Percentiles rank a stretch among this genome's conserved stretches.
These are phyloP conservation scores for Xylota sylvarum DNA, from an alignment of 2,888 invertebrate genomes.

Conservation along the genomic window DNA sequence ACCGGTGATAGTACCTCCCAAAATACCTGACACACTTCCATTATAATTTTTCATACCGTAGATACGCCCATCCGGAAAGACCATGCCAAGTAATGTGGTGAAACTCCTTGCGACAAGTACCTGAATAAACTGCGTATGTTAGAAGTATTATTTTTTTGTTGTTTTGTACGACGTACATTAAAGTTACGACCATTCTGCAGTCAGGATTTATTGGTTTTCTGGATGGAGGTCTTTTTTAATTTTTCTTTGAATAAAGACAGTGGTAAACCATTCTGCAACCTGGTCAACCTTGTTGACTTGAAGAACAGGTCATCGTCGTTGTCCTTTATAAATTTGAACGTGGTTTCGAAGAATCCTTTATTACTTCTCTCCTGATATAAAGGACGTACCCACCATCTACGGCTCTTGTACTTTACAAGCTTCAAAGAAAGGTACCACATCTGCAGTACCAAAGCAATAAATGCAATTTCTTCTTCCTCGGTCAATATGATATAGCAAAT, in stretches of 20 bases:
- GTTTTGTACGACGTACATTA: not conserved
- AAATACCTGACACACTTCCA: constrained; percentile 17
- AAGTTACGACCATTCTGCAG: too few relatives aligned
- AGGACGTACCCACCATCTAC: constrained; percentile 7
- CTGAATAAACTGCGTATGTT: not conserved
- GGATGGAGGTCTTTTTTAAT: constrained; percentile 13
- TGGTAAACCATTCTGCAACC: not conserved
- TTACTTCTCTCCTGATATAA: not conserved
- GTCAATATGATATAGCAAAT: too few relatives aligned
- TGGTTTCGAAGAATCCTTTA: constrained; percentile 7
- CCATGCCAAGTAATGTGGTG: constrained; percentile 31
- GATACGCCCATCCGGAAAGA: constrained; percentile 27
- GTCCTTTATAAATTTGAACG: constrained; percentile 1
- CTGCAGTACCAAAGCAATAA: too few relatives aligned
- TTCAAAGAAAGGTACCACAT: too few relatives aligned
- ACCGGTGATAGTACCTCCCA: constrained; percentile 11
- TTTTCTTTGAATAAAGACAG: not conserved
- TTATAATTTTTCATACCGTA: constrained; percentile 44
- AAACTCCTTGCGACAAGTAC: constrained; percentile 28
- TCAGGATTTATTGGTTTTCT: too few relatives aligned
- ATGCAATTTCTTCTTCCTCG: too few relatives aligned
- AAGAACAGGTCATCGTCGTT: constrained; percentile 25
- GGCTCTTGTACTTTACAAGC: too few relatives aligned
- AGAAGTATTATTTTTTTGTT: not conserved
- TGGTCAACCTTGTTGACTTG: not conserved